Conservation (phyloP, 2,888 invertebrate species). For the Chloroclysta siterata region DNA sequence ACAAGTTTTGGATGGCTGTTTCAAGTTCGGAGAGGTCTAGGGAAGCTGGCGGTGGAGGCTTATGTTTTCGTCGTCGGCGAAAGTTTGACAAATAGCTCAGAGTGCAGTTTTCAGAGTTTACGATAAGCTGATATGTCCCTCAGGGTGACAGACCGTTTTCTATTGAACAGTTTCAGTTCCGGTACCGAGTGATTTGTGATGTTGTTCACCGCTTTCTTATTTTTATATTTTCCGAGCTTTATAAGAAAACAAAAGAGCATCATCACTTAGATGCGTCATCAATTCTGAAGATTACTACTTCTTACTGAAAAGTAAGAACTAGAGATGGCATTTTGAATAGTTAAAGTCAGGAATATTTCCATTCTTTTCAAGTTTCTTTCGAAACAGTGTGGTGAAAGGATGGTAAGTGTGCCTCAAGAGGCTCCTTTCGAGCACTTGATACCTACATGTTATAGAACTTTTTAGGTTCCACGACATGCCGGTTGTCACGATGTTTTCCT, state of each 20-base stretch:
- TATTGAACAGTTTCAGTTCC: slow-evolving; percentile 59
- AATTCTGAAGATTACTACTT: no score
- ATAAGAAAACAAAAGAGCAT: neutral
- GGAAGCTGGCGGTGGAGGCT: slow-evolving; percentile 50
- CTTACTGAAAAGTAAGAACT: no score
- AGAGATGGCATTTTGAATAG: no score
- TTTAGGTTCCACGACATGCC: no score
- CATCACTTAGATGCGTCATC: neutral
- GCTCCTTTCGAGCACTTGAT: no score
- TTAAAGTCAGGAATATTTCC: no score
- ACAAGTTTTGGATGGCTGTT: slow-evolving; percentile 8
- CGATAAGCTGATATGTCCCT: slow-evolving; percentile 70
- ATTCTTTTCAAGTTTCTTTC: no score
- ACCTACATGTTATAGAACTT: no score
- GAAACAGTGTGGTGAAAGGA: no score
- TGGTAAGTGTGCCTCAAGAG: no score
- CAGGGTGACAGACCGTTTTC: slow-evolving; percentile 57
- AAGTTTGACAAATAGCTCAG: slow-evolving; percentile 75
- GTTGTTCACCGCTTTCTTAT: slow-evolving; percentile 28
- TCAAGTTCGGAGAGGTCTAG: slow-evolving; percentile 37
- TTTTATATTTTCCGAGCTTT: neutral
- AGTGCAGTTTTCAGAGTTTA: slow-evolving; percentile 62
- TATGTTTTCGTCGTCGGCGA: slow-evolving; percentile 67
- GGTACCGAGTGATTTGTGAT: slow-evolving; percentile 59
- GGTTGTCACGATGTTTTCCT: no score